Evolutionary conservation across 2,797 vertebrate species (phyloP).

Genomic region (Syndactyla subalaris): DNA sequence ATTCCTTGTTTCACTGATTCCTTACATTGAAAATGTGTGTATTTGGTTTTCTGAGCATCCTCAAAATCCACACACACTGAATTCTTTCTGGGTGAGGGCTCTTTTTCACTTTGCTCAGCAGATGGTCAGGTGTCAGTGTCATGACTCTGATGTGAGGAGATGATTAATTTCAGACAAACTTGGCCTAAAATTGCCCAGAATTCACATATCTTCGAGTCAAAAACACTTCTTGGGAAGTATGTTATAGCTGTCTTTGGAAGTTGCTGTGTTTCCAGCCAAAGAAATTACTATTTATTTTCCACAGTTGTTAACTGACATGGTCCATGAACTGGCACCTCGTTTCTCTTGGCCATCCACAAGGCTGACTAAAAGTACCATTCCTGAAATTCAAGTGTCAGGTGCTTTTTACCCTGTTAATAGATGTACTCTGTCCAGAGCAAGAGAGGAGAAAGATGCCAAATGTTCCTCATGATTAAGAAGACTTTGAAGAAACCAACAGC

Average conservation of each 20-base stretch:
- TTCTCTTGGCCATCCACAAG: neutral
- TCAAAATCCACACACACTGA: accelerated
- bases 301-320: neutral
- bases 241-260: neutral
- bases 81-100: neutral
- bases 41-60: neutral
- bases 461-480: neutral
- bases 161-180: neutral
- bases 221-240: neutral
- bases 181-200: neutral
- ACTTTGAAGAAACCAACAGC: neutral
- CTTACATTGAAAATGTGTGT: neutral
- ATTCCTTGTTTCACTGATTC: neutral
- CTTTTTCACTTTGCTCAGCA: neutral
- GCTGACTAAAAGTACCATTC: neutral
- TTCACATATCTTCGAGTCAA: neutral
- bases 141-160: neutral
- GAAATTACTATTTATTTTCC: neutral
- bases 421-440: neutral
- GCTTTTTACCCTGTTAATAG: neutral
- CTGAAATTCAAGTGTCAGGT: neutral
- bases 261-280: neutral
- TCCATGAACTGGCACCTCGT: neutral
- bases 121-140: neutral
- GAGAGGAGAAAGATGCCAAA: neutral